Conservation (phyloP, 2,888 invertebrate species). For the Caenorhabditis sp. region DNA sequence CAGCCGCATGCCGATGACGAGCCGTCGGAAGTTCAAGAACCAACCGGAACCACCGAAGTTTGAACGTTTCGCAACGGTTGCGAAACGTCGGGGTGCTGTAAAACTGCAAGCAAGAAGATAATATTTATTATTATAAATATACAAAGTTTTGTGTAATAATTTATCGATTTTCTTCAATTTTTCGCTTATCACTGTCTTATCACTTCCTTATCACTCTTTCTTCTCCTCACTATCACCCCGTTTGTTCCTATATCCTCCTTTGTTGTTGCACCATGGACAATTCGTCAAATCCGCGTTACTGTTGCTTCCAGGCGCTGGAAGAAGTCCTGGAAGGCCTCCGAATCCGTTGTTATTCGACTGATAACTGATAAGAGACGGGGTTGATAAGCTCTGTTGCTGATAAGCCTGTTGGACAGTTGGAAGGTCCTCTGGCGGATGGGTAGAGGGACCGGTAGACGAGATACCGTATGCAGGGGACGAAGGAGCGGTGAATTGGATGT, state of each 20-base stretch:
- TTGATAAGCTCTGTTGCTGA: neutral
- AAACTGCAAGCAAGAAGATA: too few relatives aligned
- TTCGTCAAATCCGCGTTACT: neutral
- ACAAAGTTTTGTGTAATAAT: too few relatives aligned
- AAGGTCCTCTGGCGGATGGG: slow-evolving; percentile 62
- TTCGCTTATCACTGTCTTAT: neutral
- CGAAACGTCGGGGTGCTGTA: too few relatives aligned
- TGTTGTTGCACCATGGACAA: slow-evolving; percentile 40
- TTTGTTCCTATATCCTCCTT: slow-evolving; percentile 14
- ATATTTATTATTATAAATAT: too few relatives aligned
- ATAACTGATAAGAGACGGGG: neutral
- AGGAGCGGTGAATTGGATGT: slow-evolving; percentile 27
- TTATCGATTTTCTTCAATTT: neutral
- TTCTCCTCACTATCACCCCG: too few relatives aligned
- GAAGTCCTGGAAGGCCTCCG: slow-evolving; percentile 43
- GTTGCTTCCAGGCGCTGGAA: slow-evolving; percentile 26
- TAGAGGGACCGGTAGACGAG: slow-evolving; percentile 11
- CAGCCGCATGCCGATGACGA: too few relatives aligned
- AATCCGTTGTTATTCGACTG: slow-evolving; percentile 13
- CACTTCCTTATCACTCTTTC: slow-evolving; percentile 1
- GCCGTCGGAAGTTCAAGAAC: too few relatives aligned
- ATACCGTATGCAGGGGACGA: slow-evolving; percentile 19
- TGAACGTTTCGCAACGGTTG: too few relatives aligned
- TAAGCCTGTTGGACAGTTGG: slow-evolving; percentile 55
- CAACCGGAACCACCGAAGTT: too few relatives aligned